These are phyloP conservation scores for Amphimallon solstitiale DNA, from an alignment of 2,888 invertebrate species.

Conservation along the genomic window DNA sequence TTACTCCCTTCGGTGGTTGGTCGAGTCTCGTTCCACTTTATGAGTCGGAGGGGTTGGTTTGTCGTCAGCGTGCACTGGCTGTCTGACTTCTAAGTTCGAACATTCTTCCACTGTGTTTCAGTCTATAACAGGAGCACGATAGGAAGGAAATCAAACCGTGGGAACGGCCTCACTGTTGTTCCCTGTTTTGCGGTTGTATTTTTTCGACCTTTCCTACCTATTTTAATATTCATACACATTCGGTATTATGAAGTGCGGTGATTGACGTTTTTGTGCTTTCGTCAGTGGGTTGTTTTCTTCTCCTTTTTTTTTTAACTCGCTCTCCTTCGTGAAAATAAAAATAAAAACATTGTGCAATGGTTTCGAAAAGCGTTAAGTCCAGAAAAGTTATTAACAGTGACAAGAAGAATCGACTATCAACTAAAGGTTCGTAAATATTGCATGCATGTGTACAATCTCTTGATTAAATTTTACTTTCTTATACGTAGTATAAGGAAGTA, in stretches of 20 bases:
- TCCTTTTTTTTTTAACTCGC: not conserved
- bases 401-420: not conserved
- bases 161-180: constrained; percentile 42
- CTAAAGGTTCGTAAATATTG: constrained; percentile 12
- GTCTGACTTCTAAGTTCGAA: constrained; percentile 21
- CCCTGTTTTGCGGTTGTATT: constrained; percentile 14
- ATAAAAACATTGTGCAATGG: constrained; percentile 5
- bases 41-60: constrained; percentile 43
- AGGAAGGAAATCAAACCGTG: constrained; percentile 40
- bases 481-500: no score
- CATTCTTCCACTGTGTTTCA: constrained; percentile 1
- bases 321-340: not conserved
- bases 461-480: no score
- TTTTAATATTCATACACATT: constrained; percentile 18
- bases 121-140: constrained; percentile 14
- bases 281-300: not conserved
- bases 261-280: constrained; percentile 18
- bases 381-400: constrained; percentile 16
- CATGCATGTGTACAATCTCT: no score
- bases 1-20: constrained; percentile 32
- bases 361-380: constrained; percentile 21
- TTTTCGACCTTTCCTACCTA: constrained; percentile 19
- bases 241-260: not conserved
- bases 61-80: constrained; percentile 33
- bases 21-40: constrained; percentile 29